These are phyloP conservation scores for Sphinx pinastri DNA, from an alignment of 2,888 invertebrate genomes.

Conservation along the genomic window DNA sequence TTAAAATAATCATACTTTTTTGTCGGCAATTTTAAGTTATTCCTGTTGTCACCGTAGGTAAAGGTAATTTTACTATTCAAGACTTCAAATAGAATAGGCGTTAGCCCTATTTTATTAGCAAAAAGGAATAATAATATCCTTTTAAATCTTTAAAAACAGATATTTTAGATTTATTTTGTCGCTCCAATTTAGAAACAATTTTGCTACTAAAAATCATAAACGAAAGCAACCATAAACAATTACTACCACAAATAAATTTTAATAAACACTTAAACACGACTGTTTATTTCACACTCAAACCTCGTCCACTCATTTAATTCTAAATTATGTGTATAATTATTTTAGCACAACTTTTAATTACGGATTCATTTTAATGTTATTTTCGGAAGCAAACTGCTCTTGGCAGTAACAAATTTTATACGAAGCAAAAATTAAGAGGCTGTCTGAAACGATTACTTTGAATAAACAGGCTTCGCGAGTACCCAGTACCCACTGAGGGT, in stretches of 20 bases:
- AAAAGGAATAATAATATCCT: too few species aligned
- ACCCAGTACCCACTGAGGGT: neutral
- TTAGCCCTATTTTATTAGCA: too few species aligned
- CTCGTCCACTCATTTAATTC: conserved; percentile 11
- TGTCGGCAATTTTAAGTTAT: too few species aligned
- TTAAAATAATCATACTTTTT: too few species aligned
- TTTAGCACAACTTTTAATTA: conserved; percentile 12
- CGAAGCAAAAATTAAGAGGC: conserved; percentile 16
- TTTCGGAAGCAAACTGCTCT: conserved; percentile 6
- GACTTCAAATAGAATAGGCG: too few species aligned
- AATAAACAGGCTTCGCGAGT: conserved; percentile 11
- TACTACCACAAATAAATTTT: too few species aligned
- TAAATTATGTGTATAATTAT: conserved; percentile 20
- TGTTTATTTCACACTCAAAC: neutral
- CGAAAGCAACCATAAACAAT: neutral
- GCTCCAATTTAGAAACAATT: too few species aligned
- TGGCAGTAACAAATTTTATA: conserved; percentile 3
- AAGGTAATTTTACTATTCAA: too few species aligned
- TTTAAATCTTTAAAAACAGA: too few species aligned
- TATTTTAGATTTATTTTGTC: too few species aligned
- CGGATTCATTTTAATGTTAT: conserved; percentile 17
- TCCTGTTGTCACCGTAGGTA: too few species aligned
- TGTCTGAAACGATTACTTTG: neutral
- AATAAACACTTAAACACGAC: neutral
- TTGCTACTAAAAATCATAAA: neutral